Conservation (phyloP, 1,140 invertebrate genomes). For the Drosophila bifasciata region DNA sequence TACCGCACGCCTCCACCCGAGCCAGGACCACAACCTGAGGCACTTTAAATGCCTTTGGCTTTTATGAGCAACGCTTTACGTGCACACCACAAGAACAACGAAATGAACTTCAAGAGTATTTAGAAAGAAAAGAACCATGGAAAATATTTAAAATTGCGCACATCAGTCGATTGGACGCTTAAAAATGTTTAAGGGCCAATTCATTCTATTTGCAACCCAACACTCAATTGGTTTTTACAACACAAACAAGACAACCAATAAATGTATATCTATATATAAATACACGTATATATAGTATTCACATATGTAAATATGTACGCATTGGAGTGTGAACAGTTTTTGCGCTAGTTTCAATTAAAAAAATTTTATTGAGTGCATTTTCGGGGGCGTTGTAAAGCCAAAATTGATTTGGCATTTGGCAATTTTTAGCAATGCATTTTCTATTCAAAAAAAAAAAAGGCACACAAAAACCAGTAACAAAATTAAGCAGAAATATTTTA, state of each 20-base stretch:
- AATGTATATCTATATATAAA: neutral
- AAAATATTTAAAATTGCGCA: slow-evolving; percentile 24
- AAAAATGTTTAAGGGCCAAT: slow-evolving; percentile 57
- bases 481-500: slow-evolving; percentile 7
- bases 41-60: slow-evolving; percentile 57
- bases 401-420: slow-evolving; percentile 43
- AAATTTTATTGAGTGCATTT: slow-evolving; percentile 40
- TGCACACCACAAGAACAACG: slow-evolving; percentile 11
- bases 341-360: slow-evolving; percentile 44
- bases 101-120: slow-evolving; percentile 31
- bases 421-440: slow-evolving; percentile 13
- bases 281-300: too few species aligned
- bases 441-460: slow-evolving; percentile 18
- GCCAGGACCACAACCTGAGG: neutral
- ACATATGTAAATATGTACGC: too few species aligned
- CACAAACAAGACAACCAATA: slow-evolving; percentile 18
- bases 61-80: slow-evolving; percentile 35
- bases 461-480: slow-evolving; percentile 14
- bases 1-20: neutral
- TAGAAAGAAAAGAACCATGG: slow-evolving; percentile 21
- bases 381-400: slow-evolving; percentile 42
- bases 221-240: slow-evolving; percentile 51
- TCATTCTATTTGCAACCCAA: slow-evolving; percentile 22
- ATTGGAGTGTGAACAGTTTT: slow-evolving; percentile 14
- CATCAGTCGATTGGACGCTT: slow-evolving; percentile 27